These are phyloP conservation scores for Platerodrilus igneus DNA, from an alignment of 2,888 invertebrate species.

Conservation along the genomic window DNA sequence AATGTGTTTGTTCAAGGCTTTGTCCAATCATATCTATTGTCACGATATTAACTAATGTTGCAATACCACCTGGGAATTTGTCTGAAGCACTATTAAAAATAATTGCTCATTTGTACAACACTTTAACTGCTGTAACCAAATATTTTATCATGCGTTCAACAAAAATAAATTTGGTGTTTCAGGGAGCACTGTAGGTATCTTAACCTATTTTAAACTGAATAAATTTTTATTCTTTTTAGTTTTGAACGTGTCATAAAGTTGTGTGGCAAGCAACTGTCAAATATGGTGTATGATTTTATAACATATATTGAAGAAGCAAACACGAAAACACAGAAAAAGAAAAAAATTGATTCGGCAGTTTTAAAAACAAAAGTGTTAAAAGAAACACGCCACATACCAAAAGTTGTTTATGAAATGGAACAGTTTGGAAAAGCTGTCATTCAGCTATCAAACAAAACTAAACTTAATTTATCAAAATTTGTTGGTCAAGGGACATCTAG, in stretches of 20 bases:
- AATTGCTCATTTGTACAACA: constrained; percentile 53
- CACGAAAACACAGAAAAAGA: constrained; percentile 40
- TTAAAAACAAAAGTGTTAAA: constrained; percentile 53
- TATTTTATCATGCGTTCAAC: constrained; percentile 55
- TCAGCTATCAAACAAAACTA: constrained; percentile 56
- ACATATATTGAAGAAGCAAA: constrained; percentile 55
- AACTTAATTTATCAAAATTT: constrained; percentile 53
- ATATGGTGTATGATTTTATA: constrained; percentile 55
- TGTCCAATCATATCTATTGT: constrained; percentile 53
- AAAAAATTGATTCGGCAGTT: constrained; percentile 33
- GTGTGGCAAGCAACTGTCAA: constrained; percentile 57
- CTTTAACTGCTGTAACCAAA: constrained; percentile 55
- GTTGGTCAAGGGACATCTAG: constrained; percentile 60
- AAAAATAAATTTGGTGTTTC: constrained; percentile 49
- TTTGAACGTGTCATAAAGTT: constrained; percentile 55
- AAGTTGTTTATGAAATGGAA: constrained; percentile 61
- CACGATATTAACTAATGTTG: constrained; percentile 50
- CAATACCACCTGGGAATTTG: constrained; percentile 51
- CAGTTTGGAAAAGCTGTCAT: constrained; percentile 58
- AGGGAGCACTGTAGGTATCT: constrained; percentile 48
- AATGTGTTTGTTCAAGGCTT: constrained; percentile 56
- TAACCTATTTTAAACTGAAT: neutral
- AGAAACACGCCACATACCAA: constrained; percentile 61
- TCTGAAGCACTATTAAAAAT: constrained; percentile 56
- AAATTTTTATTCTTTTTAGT: constrained; percentile 37